Evolutionary conservation across 92 coral and sea anemone genomes (phyloP).

Genomic region (Epizoanthus rinbou): DNA sequence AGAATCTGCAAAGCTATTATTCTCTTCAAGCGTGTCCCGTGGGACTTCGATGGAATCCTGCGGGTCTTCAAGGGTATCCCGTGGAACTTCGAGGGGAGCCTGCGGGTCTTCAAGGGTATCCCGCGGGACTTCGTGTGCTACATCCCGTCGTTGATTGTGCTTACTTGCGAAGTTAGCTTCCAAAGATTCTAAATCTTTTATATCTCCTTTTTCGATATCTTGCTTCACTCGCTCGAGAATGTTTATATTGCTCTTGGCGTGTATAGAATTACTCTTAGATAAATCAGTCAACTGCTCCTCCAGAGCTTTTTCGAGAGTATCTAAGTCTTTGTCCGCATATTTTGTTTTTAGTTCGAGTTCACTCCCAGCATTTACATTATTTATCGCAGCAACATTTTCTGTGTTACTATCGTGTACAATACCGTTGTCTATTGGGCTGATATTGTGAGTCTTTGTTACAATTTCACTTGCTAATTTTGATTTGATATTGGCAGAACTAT

Average conservation of each 20-base stretch:
- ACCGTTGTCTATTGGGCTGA: not conserved
- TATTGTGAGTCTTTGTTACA: not conserved
- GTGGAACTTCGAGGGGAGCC: not conserved
- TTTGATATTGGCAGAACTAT: not conserved
- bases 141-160: slow-evolving; percentile 39
- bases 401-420: not conserved
- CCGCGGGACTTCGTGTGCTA: not conserved
- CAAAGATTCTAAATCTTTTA: slow-evolving; percentile 63
- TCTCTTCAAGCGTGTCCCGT: not conserved
- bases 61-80: not conserved
- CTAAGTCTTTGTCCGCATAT: slow-evolving; percentile 22
- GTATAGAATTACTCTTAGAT: slow-evolving; percentile 32
- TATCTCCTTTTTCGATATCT: slow-evolving; percentile 65
- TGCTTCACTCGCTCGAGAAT: slow-evolving; percentile 68
- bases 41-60: not conserved
- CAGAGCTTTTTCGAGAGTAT: slow-evolving; percentile 16
- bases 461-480: not conserved
- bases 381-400: not conserved
- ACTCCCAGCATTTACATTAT: not conserved
- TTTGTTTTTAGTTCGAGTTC: slow-evolving; percentile 11
- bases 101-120: not conserved
- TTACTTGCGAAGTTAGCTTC: slow-evolving; percentile 56
- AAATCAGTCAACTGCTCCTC: slow-evolving; percentile 53
- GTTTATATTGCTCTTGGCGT: slow-evolving; percentile 24
- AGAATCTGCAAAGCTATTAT: not conserved